phyloP scores from a whole-genome alignment of 2,113 vertebrate genomes.

The Zosterops borbonicus region DNA sequence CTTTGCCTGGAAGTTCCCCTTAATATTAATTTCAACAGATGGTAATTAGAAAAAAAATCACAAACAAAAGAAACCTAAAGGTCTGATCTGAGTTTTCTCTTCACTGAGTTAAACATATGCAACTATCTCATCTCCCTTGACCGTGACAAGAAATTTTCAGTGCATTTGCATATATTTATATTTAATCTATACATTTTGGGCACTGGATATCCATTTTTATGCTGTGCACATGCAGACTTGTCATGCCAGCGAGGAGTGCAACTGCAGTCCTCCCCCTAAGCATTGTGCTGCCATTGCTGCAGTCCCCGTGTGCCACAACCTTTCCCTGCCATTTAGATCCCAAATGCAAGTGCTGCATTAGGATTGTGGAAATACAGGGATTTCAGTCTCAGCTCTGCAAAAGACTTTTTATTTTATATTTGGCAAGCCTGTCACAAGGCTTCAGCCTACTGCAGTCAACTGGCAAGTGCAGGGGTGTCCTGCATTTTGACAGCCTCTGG shows the following conservation, averaged over 20 bases:
- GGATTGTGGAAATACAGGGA: neutral
- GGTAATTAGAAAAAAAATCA: neutral
- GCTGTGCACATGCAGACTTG: neutral
- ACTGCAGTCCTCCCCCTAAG: neutral
- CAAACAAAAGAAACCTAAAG: neutral
- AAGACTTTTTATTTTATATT: neutral
- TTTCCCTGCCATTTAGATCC: neutral
- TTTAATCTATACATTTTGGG: neutral
- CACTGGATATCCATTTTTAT: neutral
- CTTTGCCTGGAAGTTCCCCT: neutral
- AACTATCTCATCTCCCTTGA: neutral
- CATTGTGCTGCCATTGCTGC: neutral
- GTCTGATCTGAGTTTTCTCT: neutral
- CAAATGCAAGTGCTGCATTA: neutral
- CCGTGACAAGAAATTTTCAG: neutral
- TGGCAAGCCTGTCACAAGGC: neutral
- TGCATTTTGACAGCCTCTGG: neutral
- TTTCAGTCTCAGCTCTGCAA: neutral
- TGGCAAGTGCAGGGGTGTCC: neutral
- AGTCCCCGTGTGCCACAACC: neutral
- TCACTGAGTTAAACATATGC: neutral
- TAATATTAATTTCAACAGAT: neutral
- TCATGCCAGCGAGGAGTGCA: neutral
- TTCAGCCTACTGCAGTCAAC: neutral
- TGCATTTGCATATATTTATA: neutral